phyloP scores from a whole-genome alignment of 2,797 vertebrate species.

The Anas acuta region DNA sequence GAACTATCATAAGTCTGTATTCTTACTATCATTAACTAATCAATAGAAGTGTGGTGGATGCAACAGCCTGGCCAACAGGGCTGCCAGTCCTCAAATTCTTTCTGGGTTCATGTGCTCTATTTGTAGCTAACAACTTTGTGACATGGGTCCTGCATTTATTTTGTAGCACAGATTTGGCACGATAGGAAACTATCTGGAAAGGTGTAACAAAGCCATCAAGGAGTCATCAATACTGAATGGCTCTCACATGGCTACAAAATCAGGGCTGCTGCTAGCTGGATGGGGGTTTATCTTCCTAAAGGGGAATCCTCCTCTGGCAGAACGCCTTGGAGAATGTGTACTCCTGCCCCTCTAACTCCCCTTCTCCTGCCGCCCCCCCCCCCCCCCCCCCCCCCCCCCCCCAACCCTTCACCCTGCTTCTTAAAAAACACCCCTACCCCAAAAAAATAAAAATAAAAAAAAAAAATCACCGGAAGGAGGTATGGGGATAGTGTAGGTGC shows the following conservation, averaged over 20 bases:
- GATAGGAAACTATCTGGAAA: background rate
- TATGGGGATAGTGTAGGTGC: background rate
- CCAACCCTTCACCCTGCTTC: background rate
- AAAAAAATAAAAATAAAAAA: background rate
- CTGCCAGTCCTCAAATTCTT: background rate
- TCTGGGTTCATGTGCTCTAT: background rate
- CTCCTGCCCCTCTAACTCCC: background rate
- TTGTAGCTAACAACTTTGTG: background rate
- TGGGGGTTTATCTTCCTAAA: background rate
- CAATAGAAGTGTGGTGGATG: background rate
- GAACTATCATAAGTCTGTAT: background rate
- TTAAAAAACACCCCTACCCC: too few species aligned
- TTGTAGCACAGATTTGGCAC: background rate
- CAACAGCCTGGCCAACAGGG: background rate
- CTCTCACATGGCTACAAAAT: background rate
- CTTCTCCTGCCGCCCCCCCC: background rate
- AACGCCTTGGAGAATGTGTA: background rate
- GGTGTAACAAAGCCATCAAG: background rate
- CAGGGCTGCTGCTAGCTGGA: background rate
- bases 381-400: too few species aligned
- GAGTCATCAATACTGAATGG: background rate
- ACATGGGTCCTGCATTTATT: background rate
- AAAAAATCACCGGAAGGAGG: background rate
- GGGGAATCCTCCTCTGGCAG: background rate
- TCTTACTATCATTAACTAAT: background rate